Evolutionary conservation across 2,888 invertebrate genomes (phyloP).

Genomic region (Erebia epiphron): DNA sequence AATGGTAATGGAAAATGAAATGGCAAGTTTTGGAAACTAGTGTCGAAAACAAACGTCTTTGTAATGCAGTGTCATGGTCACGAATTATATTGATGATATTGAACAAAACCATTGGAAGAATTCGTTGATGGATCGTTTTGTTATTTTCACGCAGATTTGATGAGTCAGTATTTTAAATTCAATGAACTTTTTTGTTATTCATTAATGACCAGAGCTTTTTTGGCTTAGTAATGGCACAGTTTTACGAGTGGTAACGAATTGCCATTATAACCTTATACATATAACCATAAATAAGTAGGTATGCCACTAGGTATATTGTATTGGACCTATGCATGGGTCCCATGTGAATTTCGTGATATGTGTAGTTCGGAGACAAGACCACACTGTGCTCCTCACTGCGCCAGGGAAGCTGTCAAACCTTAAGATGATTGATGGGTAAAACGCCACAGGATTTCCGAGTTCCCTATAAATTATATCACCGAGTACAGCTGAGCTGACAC

Average conservation of each 20-base stretch:
- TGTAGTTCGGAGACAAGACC: too few relatives aligned
- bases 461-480: background rate
- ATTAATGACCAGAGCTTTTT: too few relatives aligned
- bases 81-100: slow-evolving; percentile 1
- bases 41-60: background rate
- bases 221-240: too few relatives aligned
- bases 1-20: background rate
- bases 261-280: too few relatives aligned
- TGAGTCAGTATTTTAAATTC: background rate
- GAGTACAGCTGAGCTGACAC: background rate
- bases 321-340: too few relatives aligned
- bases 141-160: slow-evolving; percentile 1
- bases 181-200: too few relatives aligned
- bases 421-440: background rate
- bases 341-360: too few relatives aligned
- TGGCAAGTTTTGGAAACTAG: background rate
- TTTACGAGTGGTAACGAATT: too few relatives aligned
- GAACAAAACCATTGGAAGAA: slow-evolving; percentile 5
- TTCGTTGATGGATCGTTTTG: slow-evolving; percentile 18
- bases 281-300: too few relatives aligned
- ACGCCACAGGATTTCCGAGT: background rate
- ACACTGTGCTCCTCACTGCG: too few relatives aligned
- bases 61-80: slow-evolving; percentile 2
- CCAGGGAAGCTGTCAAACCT: too few relatives aligned
- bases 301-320: too few relatives aligned